phyloP scores from a whole-genome alignment of 1,140 invertebrate genomes.

The Aphis gossypii region DNA sequence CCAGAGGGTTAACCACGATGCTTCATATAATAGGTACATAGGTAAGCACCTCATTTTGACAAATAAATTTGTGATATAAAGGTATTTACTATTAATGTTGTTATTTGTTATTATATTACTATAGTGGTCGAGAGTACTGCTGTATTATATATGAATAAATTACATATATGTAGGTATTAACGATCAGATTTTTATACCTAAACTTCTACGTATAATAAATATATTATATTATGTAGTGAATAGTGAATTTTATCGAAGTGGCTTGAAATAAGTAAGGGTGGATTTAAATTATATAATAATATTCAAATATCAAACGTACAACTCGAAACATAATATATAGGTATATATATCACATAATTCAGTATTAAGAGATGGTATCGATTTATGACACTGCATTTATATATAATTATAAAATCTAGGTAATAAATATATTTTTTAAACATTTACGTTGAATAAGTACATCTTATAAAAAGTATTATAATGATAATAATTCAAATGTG shows the following conservation, averaged over 20 bases:
- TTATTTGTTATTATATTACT: no score
- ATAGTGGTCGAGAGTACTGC: no score
- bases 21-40: not conserved
- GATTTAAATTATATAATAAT: not conserved
- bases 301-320: not conserved
- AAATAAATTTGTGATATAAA: no score
- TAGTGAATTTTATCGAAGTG: not conserved
- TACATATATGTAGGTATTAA: no score
- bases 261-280: not conserved
- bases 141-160: no score
- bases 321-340: not conserved
- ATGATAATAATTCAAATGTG: not conserved
- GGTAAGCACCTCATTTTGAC: no score
- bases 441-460: not conserved
- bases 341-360: not conserved
- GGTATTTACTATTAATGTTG: no score
- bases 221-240: not conserved
- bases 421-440: not conserved
- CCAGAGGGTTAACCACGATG: not conserved
- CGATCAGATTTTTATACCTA: no score
- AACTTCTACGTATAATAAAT: no score
- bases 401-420: not conserved
- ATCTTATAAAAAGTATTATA: not conserved
- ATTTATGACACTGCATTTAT: not conserved
- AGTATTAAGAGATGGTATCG: not conserved